Conservation (phyloP, 2,797 vertebrate species). For the Myotis findleyi region DNA sequence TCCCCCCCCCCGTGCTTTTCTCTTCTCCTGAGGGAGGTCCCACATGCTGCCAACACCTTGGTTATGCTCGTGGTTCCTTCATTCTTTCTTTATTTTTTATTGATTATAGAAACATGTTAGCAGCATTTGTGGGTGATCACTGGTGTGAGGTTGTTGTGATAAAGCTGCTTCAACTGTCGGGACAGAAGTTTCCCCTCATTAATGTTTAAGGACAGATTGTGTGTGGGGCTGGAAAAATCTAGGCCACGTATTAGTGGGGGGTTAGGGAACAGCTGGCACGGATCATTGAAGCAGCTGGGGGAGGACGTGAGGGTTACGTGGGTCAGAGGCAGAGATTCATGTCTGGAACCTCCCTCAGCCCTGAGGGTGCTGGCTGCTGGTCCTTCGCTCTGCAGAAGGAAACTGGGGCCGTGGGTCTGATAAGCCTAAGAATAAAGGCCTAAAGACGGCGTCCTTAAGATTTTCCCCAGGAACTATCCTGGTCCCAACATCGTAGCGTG, state of each 20-base stretch:
- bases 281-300: neutral
- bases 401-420: neutral
- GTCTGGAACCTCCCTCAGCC: neutral
- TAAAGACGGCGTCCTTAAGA: neutral
- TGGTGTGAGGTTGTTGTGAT: neutral
- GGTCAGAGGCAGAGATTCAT: neutral
- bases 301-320: neutral
- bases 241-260: neutral
- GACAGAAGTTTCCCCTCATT: neutral
- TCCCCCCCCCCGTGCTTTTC: neutral
- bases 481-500: neutral
- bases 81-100: neutral
- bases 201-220: neutral
- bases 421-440: neutral
- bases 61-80: neutral
- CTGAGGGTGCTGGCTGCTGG: neutral
- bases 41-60: too few species aligned
- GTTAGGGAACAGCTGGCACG: neutral
- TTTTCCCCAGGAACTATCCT: neutral
- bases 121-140: neutral
- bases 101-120: neutral
- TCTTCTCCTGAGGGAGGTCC: neutral
- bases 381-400: neutral
- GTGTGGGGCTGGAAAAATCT: neutral
- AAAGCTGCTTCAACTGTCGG: neutral